These are phyloP conservation scores for Agrochola macilenta DNA, from an alignment of 2,888 invertebrate species.

Conservation along the genomic window DNA sequence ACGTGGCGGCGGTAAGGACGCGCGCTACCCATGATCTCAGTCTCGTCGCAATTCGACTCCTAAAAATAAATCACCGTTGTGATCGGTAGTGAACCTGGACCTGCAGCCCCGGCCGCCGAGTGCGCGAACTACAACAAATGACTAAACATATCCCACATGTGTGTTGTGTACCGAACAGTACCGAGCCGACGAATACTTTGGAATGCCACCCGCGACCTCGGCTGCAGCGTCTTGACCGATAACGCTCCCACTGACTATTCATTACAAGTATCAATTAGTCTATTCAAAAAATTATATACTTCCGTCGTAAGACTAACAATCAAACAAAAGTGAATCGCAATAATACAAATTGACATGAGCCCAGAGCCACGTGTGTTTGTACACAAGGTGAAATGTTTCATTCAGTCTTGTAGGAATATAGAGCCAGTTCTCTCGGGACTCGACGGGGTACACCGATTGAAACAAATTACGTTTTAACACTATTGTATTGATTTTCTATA, in stretches of 20 bases:
- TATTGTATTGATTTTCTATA: conserved; percentile 84
- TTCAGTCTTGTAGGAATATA: conserved; percentile 87
- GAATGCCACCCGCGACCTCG: conserved; percentile 53
- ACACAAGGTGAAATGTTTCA: conserved; percentile 85
- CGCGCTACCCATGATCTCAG: conserved; percentile 76
- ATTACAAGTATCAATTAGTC: conserved; percentile 61
- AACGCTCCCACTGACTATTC: conserved; percentile 53
- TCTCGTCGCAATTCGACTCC: conserved; percentile 80
- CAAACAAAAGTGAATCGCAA: conserved; percentile 71
- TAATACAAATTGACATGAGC: conserved; percentile 85
- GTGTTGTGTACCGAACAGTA: conserved; percentile 21
- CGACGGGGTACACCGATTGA: conserved; percentile 81
- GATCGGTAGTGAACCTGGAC: conserved; percentile 34
- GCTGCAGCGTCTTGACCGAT: conserved; percentile 45
- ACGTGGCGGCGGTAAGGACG: conserved; percentile 64
- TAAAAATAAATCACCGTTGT: conserved; percentile 69
- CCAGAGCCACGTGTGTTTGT: conserved; percentile 77
- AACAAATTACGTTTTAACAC: conserved; percentile 82
- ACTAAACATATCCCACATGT: conserved; percentile 39
- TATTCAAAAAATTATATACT: conserved; percentile 71
- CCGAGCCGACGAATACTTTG: conserved; percentile 60
- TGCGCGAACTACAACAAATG: conserved; percentile 50
- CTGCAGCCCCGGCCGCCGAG: conserved; percentile 57
- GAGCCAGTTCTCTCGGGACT: conserved; percentile 82
- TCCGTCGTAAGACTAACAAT: conserved; percentile 68